Evolutionary conservation across 2,113 vertebrate species (phyloP).

Genomic region (Oriolus oriolus): DNA sequence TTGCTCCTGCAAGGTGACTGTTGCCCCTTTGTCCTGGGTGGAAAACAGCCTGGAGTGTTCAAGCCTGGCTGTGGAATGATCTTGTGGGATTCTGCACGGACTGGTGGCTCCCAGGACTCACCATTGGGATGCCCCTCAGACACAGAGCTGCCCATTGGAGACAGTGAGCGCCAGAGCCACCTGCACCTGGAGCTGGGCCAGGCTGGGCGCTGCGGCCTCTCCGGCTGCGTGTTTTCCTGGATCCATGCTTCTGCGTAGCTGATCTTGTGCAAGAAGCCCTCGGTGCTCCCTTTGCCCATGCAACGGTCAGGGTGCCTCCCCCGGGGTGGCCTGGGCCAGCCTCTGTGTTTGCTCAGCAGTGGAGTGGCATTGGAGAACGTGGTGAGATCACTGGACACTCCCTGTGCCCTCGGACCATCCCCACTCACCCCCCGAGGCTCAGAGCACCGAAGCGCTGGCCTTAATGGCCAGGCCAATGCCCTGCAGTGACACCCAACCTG

Average conservation of each 20-base stretch:
- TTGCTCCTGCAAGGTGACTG: background rate
- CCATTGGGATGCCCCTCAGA: accelerated
- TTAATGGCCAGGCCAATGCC: background rate
- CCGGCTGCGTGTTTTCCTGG: background rate
- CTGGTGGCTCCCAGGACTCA: background rate
- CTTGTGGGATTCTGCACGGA: background rate
- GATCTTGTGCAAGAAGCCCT: conserved; percentile 23
- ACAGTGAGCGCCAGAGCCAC: background rate
- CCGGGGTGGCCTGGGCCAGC: background rate
- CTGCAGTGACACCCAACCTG: background rate
- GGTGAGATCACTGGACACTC: background rate
- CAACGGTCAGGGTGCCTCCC: background rate
- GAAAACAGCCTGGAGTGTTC: background rate
- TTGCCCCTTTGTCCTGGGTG: background rate
- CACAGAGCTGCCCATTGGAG: accelerated
- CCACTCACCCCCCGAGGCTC: accelerated
- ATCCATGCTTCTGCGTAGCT: background rate
- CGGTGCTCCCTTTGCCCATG: background rate
- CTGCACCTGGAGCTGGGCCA: background rate
- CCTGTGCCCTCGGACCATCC: background rate
- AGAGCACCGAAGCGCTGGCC: accelerated
- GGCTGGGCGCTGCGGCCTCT: background rate
- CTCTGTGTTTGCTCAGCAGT: background rate
- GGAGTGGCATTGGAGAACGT: background rate
- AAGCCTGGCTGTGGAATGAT: background rate